These are phyloP conservation scores for Drosophila tani DNA, from an alignment of 1,140 invertebrate species.

Conservation along the genomic window DNA sequence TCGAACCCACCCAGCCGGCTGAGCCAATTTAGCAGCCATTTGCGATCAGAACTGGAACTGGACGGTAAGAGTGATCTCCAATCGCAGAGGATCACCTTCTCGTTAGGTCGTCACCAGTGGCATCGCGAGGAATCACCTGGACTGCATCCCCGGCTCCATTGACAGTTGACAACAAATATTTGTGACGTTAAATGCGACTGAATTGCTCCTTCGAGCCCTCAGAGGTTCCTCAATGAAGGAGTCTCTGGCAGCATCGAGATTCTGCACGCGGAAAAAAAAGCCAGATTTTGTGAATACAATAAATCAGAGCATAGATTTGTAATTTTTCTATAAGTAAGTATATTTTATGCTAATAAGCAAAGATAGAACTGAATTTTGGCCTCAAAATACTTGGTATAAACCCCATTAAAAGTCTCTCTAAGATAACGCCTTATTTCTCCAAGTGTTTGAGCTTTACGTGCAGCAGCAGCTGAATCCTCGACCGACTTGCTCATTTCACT, in stretches of 20 bases:
- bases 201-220: slow-evolving; percentile 14
- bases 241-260: background rate
- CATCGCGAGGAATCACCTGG: slow-evolving; percentile 5
- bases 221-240: slow-evolving; percentile 16
- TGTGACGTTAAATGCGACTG: slow-evolving; percentile 74
- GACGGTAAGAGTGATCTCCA: slow-evolving; percentile 5
- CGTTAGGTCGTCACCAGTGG: slow-evolving; percentile 72
- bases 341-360: background rate
- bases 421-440: slow-evolving; percentile 1
- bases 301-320: too few species aligned
- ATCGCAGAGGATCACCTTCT: slow-evolving; percentile 50
- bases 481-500: slow-evolving; percentile 77
- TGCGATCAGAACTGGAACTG: slow-evolving; percentile 37
- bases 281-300: too few species aligned
- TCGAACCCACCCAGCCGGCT: slow-evolving; percentile 67
- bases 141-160: slow-evolving; percentile 23
- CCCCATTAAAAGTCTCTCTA: background rate
- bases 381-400: too few species aligned
- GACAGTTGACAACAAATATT: slow-evolving; percentile 83
- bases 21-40: slow-evolving; percentile 78
- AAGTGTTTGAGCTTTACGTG: slow-evolving; percentile 14
- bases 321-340: too few species aligned
- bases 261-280: background rate
- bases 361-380: background rate
- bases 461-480: slow-evolving; percentile 46